Base-by-base conservation (phyloP, 2,888 invertebrate genomes). In the Nomada goodeniana region DNA sequence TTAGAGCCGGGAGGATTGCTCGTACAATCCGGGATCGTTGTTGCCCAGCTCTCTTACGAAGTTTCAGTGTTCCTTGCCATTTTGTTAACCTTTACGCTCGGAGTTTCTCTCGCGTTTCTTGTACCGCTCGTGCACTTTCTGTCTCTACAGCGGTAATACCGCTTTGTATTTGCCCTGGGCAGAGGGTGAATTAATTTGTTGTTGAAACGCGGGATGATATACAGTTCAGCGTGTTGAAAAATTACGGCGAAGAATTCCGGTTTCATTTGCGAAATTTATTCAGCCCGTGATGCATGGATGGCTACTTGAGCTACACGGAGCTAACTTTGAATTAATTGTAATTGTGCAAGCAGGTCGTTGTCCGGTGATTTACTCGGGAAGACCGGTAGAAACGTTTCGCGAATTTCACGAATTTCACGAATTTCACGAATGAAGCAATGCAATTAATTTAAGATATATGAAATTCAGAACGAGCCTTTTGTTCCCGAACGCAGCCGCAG, bases 241-340 rank as follows among this genome's bases (percentile, higher is more conserved):
- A 71, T 36, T 36, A 18, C 36, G 55, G 18, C 15, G 50, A 20
- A 50, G 57, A 15, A 59, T 36, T 11, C 26, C 23, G 29, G n/a
- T 57, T 20, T 42, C 61, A 20, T 63, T 44, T 20, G 63, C 18
- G n/a, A 55, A 57, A 55, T 57, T 63, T 68, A 63, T 50, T 60
- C 5, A 42, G 18, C 26, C 23, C 36, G 13, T 55, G 74, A 76
- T 57, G n/a, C 20, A 18, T 26, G 44, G 36, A 2, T 50, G 15
- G 53, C 26, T 29, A 26, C 64, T 70, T 44, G 29, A 59, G 20
- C 42, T 55, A 10, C 69, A 20, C 52, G 26, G 15, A 55, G 55
- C 57, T 36, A 77, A 82, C 74, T 77, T 83, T 83, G 71, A 83
- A 83, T 83, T 83, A 83, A 73, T 77, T 71, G 82, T 71, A 71